phyloP scores from a whole-genome alignment of 2,113 vertebrate genomes.

The Microtus ochrogaster region DNA sequence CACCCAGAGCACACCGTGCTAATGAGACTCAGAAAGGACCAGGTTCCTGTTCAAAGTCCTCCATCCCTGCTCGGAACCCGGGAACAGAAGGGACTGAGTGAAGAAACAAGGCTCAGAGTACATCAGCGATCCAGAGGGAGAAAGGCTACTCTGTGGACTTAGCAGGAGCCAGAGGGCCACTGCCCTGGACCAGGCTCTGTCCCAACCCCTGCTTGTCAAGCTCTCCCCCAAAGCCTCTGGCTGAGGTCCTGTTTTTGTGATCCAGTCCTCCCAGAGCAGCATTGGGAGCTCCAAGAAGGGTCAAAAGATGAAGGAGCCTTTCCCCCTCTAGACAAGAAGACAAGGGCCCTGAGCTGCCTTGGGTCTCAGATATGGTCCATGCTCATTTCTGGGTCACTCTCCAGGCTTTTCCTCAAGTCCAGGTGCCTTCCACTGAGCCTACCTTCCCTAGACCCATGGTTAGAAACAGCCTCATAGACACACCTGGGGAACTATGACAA shows the following conservation, averaged over 20 bases:
- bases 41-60: neutral
- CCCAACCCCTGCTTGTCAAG: neutral
- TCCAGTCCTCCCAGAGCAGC: neutral
- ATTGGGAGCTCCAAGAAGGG: neutral
- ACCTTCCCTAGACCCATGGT: neutral
- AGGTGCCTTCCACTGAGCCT: neutral
- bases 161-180: neutral
- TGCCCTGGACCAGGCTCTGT: neutral
- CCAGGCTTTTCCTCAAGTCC: neutral
- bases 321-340: neutral
- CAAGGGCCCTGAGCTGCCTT: neutral
- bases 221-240: neutral
- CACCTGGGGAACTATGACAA: neutral
- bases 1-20: neutral
- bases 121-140: fast-evolving
- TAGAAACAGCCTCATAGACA: neutral
- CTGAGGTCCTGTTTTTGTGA: neutral
- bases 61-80: neutral
- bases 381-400: neutral
- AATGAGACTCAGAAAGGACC: neutral
- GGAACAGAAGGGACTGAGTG: neutral
- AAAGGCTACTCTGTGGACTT: neutral
- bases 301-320: neutral
- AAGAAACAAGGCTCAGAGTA: neutral
- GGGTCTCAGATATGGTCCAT: neutral